Evolutionary conservation across 2,113 vertebrate genomes (phyloP).

Genomic region (Microcebus griseorufus): DNA sequence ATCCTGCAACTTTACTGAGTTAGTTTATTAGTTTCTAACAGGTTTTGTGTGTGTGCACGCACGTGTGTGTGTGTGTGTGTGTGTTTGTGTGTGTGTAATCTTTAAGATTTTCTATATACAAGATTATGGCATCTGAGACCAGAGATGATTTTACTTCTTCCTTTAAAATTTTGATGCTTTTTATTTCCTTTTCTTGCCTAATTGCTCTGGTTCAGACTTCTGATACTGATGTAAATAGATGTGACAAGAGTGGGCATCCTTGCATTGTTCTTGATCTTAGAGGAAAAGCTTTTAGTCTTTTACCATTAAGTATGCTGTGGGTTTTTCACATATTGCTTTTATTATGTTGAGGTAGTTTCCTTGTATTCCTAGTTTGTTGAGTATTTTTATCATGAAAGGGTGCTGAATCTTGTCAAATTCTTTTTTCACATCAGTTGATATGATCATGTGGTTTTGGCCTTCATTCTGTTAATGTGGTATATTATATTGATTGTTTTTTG

Average conservation of each 20-base stretch:
- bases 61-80: not conserved
- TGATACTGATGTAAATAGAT: not conserved
- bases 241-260: not conserved
- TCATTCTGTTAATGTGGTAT: not conserved
- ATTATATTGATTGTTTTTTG: not conserved
- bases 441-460: not conserved
- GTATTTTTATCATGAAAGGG: not conserved
- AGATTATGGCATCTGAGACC: not conserved
- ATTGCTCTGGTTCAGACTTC: not conserved
- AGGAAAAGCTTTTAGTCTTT: slow-evolving; percentile 40
- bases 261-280: not conserved
- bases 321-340: not conserved
- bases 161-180: not conserved
- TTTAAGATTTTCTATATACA: not conserved
- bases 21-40: slow-evolving; percentile 2
- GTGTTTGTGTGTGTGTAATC: not conserved
- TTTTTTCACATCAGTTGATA: not conserved
- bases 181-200: slow-evolving; percentile 21
- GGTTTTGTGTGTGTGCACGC: not conserved
- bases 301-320: not conserved
- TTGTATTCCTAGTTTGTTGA: not conserved
- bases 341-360: not conserved
- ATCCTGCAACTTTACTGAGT: not conserved
- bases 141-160: not conserved
- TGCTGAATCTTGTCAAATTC: not conserved